Evolutionary conservation across 1,140 invertebrate species (phyloP).

Genomic region (Drosophila pachea): DNA sequence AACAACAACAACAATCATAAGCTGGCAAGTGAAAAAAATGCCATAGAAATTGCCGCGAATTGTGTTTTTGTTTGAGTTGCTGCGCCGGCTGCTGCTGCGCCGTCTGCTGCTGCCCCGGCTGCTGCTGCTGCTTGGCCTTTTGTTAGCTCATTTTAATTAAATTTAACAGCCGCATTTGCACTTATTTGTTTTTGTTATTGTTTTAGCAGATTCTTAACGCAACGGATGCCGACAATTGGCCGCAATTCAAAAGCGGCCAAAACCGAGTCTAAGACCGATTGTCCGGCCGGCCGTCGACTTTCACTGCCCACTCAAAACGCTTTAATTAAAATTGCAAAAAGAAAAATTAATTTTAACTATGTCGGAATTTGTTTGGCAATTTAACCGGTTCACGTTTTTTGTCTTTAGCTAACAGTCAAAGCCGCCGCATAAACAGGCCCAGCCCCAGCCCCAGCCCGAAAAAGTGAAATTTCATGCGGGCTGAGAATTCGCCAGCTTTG

Average conservation of each 20-base stretch:
- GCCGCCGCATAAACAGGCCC: neutral
- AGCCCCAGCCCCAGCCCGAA: constrained; percentile 29
- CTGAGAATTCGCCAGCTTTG: constrained; percentile 52
- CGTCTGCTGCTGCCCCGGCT: neutral
- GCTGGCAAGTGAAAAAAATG: constrained; percentile 62
- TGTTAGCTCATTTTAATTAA: constrained; percentile 60
- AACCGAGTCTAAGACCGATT: neutral
- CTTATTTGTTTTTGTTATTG: constrained; percentile 35
- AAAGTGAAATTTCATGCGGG: constrained; percentile 65
- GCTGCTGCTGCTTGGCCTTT: constrained; percentile 12
- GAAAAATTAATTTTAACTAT: constrained; percentile 72
- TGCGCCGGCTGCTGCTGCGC: constrained; percentile 4
- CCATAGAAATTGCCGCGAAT: constrained; percentile 63
- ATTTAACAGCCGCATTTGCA: constrained; percentile 47
- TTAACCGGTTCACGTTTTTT: constrained; percentile 55
- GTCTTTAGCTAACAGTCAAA: too few relatives aligned
- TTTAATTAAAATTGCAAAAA: constrained; percentile 63
- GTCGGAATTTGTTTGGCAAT: constrained; percentile 43
- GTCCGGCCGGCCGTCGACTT: constrained; percentile 38
- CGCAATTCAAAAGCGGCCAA: constrained; percentile 48
- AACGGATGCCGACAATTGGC: constrained; percentile 70
- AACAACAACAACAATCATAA: too few relatives aligned
- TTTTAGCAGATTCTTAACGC: constrained; percentile 46
- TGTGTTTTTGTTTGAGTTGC: constrained; percentile 62
- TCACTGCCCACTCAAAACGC: constrained; percentile 53